A percentile compares a stretch with the other conserved stretches of the same genome.
Conservation (phyloP, 2,113 vertebrate species). For the Amazona vittata region DNA sequence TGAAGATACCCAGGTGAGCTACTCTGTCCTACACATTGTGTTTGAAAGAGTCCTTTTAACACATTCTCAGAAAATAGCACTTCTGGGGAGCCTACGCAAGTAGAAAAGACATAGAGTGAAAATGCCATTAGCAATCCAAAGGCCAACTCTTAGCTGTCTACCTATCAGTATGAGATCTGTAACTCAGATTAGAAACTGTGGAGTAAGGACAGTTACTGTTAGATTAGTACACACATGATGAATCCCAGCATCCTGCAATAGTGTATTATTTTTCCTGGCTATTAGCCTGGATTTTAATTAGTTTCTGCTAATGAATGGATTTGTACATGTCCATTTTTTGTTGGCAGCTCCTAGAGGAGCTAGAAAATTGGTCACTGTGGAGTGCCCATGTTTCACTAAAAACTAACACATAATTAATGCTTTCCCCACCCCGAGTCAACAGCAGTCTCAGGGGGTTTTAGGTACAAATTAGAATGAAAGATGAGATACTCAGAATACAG, state of each 20-base stretch:
- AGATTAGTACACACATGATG: neutral
- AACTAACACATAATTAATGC: slow-evolving; percentile 39
- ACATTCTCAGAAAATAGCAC: neutral
- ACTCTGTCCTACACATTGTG: neutral
- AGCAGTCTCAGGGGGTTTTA: neutral
- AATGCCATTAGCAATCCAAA: neutral
- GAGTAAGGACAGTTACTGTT: neutral
- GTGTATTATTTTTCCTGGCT: neutral
- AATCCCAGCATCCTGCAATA: slow-evolving; percentile 2
- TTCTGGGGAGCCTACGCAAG: neutral
- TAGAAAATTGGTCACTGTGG: slow-evolving; percentile 19
- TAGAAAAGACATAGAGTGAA: neutral
- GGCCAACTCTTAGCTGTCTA: neutral
- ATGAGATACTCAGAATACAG: slow-evolving; percentile 40
- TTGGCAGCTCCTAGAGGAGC: slow-evolving; percentile 11
- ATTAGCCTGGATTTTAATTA: slow-evolving; percentile 49
- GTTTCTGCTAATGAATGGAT: slow-evolving; percentile 48
- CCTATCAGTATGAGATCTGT: neutral
- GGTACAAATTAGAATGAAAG: slow-evolving; percentile 55
- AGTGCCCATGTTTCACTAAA: slow-evolving; percentile 23
- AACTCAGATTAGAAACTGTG: neutral
- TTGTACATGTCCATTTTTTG: slow-evolving; percentile 30
- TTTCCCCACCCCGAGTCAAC: slow-evolving; percentile 34
- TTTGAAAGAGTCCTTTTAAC: neutral
- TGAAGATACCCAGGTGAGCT: neutral